Base-by-base conservation (phyloP, 1,140 invertebrate species). In the Platyura marginata region DNA sequence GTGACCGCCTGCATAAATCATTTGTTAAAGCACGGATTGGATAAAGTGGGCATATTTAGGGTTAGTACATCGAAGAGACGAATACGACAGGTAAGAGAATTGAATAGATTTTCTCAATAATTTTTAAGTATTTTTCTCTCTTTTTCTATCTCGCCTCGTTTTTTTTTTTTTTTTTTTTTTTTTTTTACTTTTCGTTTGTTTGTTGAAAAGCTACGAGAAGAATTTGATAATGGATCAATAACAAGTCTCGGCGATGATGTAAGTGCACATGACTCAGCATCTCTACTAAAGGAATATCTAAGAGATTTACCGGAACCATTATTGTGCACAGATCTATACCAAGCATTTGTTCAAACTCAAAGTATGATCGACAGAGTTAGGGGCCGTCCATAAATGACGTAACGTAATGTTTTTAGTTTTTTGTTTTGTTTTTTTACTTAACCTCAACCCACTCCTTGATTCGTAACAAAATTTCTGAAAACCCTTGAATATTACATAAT, bases 211-310 rank as follows among this genome's bases (percentile, higher is more conserved):
- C 65, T 94, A 45, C 68, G 87, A 34, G 88, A 94, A 59, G 86
- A 91, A 41, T 90, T 92, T 63, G 88, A 94, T 62, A 75, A 72
- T 47, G 84, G 84, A 11, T 72, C 77, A 48, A 79, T 86, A 49
- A 75, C 79, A 3, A 68, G 74, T 42, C 68, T 94, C 48, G 79
- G 79, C 22, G 67, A 77, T 4, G 79, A 87, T 34, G 78, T 81
- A 47, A 87, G 85, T 66, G 86, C 87, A 0, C 89, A 94, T 56
- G 91, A 96, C 56, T 84, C 95, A 16, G 90, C 88, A 3, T 84
- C 87, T 1, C 66, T 96, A 18, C 67, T 95, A 1, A 96, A 96
- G 57, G 90, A 95, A 58, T 94, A 83, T 64, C 79, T 95, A 48
- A 69, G 91, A 21, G 91, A 95, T 59, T 65, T 96, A 34, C 90